phyloP scores from a whole-genome alignment of 2,113 vertebrate species.

The Aldabrachelys gigantea region DNA sequence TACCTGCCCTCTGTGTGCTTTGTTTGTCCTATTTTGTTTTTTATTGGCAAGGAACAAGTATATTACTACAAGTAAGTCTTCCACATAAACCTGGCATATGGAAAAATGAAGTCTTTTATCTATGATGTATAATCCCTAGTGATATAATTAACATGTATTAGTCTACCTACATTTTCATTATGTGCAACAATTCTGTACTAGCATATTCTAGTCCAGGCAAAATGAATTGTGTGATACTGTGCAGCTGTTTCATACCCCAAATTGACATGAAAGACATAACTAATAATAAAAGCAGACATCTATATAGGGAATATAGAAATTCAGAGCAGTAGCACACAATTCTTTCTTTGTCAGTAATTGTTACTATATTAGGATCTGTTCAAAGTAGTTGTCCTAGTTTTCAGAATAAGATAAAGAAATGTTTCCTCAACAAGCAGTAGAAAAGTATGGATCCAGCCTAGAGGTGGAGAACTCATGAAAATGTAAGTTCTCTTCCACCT shows the following conservation, averaged over 20 bases:
- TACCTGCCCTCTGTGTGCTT: not conserved
- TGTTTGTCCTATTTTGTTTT: not conserved
- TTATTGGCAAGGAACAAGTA: slow-evolving; percentile 1
- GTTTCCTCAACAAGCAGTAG: not conserved
- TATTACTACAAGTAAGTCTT: not conserved
- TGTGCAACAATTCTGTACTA: not conserved
- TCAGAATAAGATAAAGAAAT: not conserved
- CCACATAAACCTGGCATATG: not conserved
- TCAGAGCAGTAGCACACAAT: not conserved
- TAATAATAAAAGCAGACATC: not conserved
- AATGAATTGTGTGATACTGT: not conserved
- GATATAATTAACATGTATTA: not conserved
- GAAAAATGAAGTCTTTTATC: not conserved
- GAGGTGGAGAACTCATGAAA: not conserved
- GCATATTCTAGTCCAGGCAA: not conserved
- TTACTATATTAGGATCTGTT: not conserved
- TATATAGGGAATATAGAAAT: not conserved
- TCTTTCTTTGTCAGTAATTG: not conserved
- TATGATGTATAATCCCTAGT: not conserved
- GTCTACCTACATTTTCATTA: not conserved
- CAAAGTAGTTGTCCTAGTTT: not conserved
- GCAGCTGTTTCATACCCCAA: not conserved
- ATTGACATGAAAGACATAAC: not conserved
- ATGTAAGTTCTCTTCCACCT: not conserved
- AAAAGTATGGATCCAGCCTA: not conserved